These are phyloP conservation scores for Xanthostigma xanthostigma DNA, from an alignment of 2,888 invertebrate species.

Conservation along the genomic window DNA sequence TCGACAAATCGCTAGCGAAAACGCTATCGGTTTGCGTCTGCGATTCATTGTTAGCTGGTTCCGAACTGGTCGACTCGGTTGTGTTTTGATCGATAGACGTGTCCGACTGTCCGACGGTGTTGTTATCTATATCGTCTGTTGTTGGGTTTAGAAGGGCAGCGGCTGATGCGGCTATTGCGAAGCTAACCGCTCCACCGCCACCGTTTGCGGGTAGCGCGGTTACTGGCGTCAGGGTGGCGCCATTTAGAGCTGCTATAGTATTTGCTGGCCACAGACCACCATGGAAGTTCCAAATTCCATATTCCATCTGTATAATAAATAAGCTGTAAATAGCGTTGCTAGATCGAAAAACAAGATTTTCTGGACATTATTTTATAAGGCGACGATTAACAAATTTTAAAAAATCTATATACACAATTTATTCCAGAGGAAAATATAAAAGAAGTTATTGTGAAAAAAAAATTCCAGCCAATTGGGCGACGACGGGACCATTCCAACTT, in stretches of 20 bases:
- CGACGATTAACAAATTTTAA: too few relatives aligned
- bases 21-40: not conserved
- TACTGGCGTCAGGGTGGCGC: constrained; percentile 3
- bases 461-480: too few relatives aligned
- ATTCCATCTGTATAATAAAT: constrained; percentile 2
- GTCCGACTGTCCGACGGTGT: not conserved
- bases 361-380: too few relatives aligned
- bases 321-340: not conserved
- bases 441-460: too few relatives aligned
- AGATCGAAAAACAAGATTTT: not conserved
- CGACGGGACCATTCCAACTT: too few relatives aligned
- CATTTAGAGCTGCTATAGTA: constrained; percentile 2
- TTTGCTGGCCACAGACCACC: constrained; percentile 3
- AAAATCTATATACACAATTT: too few relatives aligned
- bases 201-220: not conserved
- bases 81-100: not conserved
- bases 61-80: not conserved
- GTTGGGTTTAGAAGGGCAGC: not conserved
- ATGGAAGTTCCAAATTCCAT: constrained; percentile 7
- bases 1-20: constrained; percentile 3
- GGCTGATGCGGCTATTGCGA: constrained; percentile 1
- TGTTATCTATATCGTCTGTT: not conserved
- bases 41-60: not conserved
- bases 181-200: not conserved
- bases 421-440: too few relatives aligned